Evolutionary conservation across 2,888 invertebrate species (phyloP), one percentile per base, ranked within the genome.

Genomic region (Siphlonurus alternatus): DNA sequence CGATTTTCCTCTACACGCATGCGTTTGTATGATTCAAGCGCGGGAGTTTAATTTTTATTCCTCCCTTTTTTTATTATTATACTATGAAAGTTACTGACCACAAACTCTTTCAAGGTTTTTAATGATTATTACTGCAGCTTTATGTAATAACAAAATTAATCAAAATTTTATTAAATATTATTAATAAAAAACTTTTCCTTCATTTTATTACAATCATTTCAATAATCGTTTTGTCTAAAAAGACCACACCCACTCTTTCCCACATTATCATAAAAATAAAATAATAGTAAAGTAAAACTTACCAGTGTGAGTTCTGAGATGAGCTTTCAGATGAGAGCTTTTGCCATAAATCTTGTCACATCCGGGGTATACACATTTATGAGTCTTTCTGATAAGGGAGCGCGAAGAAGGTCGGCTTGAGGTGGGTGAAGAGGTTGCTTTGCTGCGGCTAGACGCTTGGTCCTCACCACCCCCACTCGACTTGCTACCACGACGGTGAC

Each of bases 301-400:
- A 83, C 83, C 83, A 78, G 84, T 84, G 72, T 84, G 84, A 24
- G 83, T 83, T 70, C 84, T 74, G 24, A 82, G 77, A 72, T 84
- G 84, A 18, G 84, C 83, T 71, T 83, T 84, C 59, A 84, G 75
- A 73, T 84, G 84, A 20, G 83, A 83, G 72, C 83, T 83, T 73
- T 84, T 84, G 56, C 83, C 83, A 72, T 84, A 84, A 59, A 81
- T 79, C 72, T 83, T 83, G 71, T 78, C 78, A 73, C 84, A 84
- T 38, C 80, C 81, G 62, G 78, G 76, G 70, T 81, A 82, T 59
- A 75, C 76, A 73, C 83, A 84, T 72, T 78, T 79, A 74, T 83
- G 83, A 61, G 79, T 76, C 74, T 82, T 83, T 69, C 79, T 75
- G 63, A 68, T 62, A 62, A 64, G 24, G 38, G 67, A 66, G 61